Base-by-base conservation (phyloP, 2,113 vertebrate species). In the Anser cygnoides region DNA sequence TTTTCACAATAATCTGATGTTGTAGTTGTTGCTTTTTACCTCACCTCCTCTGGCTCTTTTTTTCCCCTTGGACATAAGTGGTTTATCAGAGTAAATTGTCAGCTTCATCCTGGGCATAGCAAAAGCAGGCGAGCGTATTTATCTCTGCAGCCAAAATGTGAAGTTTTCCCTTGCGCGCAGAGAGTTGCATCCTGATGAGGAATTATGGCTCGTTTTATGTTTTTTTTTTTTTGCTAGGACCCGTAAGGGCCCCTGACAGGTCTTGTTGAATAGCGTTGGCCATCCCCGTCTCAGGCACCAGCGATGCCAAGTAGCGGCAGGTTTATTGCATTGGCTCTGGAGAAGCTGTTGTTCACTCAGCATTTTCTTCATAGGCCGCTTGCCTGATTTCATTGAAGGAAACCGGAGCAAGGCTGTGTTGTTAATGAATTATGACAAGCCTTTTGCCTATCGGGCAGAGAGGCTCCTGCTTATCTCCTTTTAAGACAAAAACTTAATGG, bases 351-450 rank as follows among this genome's bases (percentile, higher is more conserved):
- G 87, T 94, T 78, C 54, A 23, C 96, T 98, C 97, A 97, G 97
- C 96, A 5, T 87, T 97, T 97, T 80, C 95, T 52, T 82, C 83
- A 1, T 43, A 70, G 91, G 84, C 96, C 10, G 84, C 96, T 93
- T 94, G 94, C 96, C 95, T 94, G 97, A 85, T 96, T 81, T 96
- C 97, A 82, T 90, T 93, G 97, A 97, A 95, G 95, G 96, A 97
- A 98, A 96, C 92, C 96, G 87, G 96, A 96, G 97, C 95, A 91
- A 91, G 94, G 92, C 95, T 89, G 82, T 97, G 98, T 97, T 98
- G 82, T 95, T 98, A 98, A 98, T 98, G 97, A 97, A 93, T 98
- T 96, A 97, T 97, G 98, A 98, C 98, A 98, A 97, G 97, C 88
- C 96, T 96, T 97, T 97, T 97, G 95, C 97, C 97, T 97, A 78